phyloP scores from a whole-genome alignment of 2,797 vertebrate genomes.

The Gymnoscopelus braueri region DNA sequence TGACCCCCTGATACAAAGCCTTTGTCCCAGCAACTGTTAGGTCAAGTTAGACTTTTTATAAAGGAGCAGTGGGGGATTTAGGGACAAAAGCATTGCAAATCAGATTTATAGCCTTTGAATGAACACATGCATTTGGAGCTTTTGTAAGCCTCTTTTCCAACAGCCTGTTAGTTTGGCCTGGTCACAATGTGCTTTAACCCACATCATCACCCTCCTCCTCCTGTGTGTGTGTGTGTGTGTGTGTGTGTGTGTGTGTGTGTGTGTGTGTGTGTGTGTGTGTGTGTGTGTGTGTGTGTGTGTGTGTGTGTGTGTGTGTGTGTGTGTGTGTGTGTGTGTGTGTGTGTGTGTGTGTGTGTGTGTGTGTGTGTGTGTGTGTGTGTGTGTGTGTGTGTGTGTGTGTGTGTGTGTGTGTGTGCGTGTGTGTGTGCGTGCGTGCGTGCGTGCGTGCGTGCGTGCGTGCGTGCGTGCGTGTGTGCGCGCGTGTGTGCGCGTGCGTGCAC shows the following conservation, averaged over 20 bases:
- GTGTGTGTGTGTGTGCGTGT: too few relatives aligned
- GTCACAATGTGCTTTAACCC: slow-evolving; percentile 57
- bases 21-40: slow-evolving; percentile 19
- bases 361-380: too few relatives aligned
- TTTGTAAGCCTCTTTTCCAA: slow-evolving; percentile 70
- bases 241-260: background rate
- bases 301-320: too few relatives aligned
- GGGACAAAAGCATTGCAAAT: slow-evolving; percentile 54
- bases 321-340: too few relatives aligned
- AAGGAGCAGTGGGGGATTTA: slow-evolving; percentile 22
- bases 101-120: slow-evolving; percentile 66
- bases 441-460: too few relatives aligned
- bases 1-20: slow-evolving; percentile 36
- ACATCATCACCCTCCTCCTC: slow-evolving; percentile 25
- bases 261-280: background rate
- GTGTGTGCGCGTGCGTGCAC: too few relatives aligned
- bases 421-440: too few relatives aligned
- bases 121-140: slow-evolving; percentile 61
- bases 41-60: slow-evolving; percentile 30
- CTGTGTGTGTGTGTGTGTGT: slow-evolving; percentile 7
- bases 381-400: too few relatives aligned
- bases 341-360: too few relatives aligned
- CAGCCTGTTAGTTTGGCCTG: slow-evolving; percentile 59
- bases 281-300: background rate
- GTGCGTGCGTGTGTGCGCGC: too few relatives aligned